These are phyloP conservation scores for Cebus imitator DNA, from an alignment of 2,113 vertebrate genomes.

Conservation along the genomic window DNA sequence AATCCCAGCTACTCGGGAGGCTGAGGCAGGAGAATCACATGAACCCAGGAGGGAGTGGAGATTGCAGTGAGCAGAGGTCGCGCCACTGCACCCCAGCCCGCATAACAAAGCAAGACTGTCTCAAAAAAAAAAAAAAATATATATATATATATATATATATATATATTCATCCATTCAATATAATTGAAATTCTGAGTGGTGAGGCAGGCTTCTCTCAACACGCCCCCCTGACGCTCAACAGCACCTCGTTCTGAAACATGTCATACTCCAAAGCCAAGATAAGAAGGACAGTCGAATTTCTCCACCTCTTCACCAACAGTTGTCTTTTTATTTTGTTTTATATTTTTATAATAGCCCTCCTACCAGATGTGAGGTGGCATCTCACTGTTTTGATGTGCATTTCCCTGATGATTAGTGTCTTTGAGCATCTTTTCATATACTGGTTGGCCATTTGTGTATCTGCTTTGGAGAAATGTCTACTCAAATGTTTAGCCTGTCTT, in stretches of 20 bases:
- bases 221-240: background rate
- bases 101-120: no score
- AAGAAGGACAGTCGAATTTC: accelerated
- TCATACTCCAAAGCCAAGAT: background rate
- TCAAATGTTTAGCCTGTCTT: background rate
- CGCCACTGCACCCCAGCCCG: no score
- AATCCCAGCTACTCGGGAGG: no score
- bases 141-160: no score
- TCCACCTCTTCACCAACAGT: background rate
- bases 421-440: background rate
- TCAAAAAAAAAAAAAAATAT: no score
- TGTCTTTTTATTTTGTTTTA: background rate
- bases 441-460: background rate
- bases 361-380: background rate
- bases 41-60: no score
- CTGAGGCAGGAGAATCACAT: no score
- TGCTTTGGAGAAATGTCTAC: background rate
- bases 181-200: background rate
- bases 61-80: no score
- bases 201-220: background rate
- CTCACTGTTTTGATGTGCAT: background rate
- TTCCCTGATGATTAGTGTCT: background rate
- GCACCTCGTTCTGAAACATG: background rate
- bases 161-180: background rate
- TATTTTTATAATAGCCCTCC: background rate